A percentile compares a stretch with the other conserved stretches of the same genome.
These are phyloP conservation scores for Hippocampus kuda DNA, from an alignment of 2,797 vertebrate genomes.

Conservation along the genomic window DNA sequence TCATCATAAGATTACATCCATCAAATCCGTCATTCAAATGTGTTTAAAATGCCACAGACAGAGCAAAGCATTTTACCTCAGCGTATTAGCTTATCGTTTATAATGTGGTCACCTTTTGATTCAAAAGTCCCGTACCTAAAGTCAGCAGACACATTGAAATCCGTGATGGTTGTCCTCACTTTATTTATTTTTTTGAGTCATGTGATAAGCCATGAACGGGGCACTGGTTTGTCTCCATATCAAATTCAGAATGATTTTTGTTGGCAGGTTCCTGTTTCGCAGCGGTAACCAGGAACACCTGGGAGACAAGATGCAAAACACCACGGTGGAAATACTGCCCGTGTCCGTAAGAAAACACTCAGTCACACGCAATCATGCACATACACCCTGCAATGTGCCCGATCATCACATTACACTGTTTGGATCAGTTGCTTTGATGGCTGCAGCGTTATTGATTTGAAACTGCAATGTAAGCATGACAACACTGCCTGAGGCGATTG, in stretches of 20 bases:
- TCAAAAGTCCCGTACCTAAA: neutral
- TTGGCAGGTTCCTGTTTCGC: conserved; percentile 88
- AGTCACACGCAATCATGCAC: conserved; percentile 54
- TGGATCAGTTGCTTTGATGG: conserved; percentile 21
- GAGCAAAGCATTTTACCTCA: neutral
- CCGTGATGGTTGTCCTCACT: neutral
- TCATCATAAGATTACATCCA: neutral
- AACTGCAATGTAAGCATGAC: conserved; percentile 38
- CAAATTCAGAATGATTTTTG: conserved; percentile 12
- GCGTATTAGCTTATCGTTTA: neutral
- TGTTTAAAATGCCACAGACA: neutral
- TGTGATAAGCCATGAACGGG: neutral
- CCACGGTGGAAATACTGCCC: conserved; percentile 90
- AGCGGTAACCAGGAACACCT: conserved; percentile 97
- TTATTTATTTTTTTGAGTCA: neutral
- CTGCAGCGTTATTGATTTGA: conserved; percentile 46
- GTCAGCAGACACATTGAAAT: neutral
- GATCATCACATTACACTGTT: conserved; percentile 42
- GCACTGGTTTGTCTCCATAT: neutral
- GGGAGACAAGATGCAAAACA: conserved; percentile 89
- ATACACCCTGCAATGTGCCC: conserved; percentile 25
- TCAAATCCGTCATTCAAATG: too few relatives aligned
- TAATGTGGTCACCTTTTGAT: neutral
- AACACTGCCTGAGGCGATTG: conserved; percentile 20
- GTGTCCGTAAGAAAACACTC: conserved; percentile 70